A percentile compares a stretch with the other conserved stretches of the same genome.
These are phyloP conservation scores for Eupelmus urozonus DNA, from an alignment of 2,888 invertebrate genomes.

Conservation along the genomic window DNA sequence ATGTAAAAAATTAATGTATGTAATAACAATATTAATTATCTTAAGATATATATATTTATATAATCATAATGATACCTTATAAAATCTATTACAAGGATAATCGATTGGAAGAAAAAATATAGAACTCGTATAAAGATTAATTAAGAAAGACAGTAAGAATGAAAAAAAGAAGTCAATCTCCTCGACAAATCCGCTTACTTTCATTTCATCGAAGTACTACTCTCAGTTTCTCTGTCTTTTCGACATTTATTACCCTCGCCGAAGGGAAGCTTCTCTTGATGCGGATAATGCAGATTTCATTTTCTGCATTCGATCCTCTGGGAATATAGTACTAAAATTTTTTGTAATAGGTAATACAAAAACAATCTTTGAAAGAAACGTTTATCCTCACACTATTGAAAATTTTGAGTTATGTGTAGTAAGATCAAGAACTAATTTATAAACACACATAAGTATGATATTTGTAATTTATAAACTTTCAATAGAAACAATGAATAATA, in stretches of 20 bases:
- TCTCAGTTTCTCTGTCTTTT: conserved; percentile 30
- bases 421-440: too few relatives aligned
- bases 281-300: conserved; percentile 51
- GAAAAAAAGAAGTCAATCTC: conserved; percentile 60
- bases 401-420: too few relatives aligned
- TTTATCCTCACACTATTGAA: too few relatives aligned
- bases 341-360: too few relatives aligned
- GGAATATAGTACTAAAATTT: neutral
- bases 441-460: too few relatives aligned
- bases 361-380: too few relatives aligned
- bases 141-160: conserved; percentile 36
- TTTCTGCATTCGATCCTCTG: conserved; percentile 32
- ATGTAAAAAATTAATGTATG: too few relatives aligned
- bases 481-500: too few relatives aligned
- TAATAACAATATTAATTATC: too few relatives aligned
- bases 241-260: neutral
- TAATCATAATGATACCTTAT: neutral
- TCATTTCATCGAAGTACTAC: conserved; percentile 61
- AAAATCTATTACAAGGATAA: conserved; percentile 29
- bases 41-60: too few relatives aligned
- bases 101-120: conserved; percentile 11
- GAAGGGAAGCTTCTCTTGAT: neutral
- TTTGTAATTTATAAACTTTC: too few relatives aligned
- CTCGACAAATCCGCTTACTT: conserved; percentile 65
- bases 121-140: conserved; percentile 44